Evolutionary conservation across 2,888 invertebrate genomes (phyloP), one percentile per base, ranked within the genome.

Genomic region (Crepidodera aurea): DNA sequence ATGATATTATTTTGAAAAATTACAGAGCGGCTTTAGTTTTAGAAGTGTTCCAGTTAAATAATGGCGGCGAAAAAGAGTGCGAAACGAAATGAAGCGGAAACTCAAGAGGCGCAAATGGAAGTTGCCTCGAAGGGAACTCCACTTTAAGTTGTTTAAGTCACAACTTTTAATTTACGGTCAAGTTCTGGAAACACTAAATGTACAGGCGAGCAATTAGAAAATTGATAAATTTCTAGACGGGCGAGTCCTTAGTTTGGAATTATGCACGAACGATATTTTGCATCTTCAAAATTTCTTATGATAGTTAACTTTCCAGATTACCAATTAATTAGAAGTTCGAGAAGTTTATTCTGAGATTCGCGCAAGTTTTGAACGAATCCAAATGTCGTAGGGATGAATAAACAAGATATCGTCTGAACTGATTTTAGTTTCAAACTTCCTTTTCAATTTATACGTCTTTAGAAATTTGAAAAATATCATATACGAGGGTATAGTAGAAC

Each of bases 151-250:
- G 66, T 70, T 70, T 66, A 71, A 72, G 71, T 71, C 71, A 66
- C 74, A 73, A 73, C 70, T 74, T 74, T 73, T 71, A 74, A 74
- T 74, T 74, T 73, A 74, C 72, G 74, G 72, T 72, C 73, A 72
- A 73, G 65, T 72, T 68, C 69, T 65, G 66, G 71, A 70, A 71
- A 71, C 70, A 71, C 68, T 69, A 67, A 72, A 70, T 69, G 66
- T 69, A 71, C 71, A 67, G 69, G 61, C 53, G 67, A 64, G 71
- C 73, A 74, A 74, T 74, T 73, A 73, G 71, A 72, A 71, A 73
- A 73, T 73, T 71, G 71, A 73, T 68, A 68, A 65, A 63, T 67
- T 57, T n/a, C 32, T 42, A 48, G 50, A 56, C 44, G 53, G 40
- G 48, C 54, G 51, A 61, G 46, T 63, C 61, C 53, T 25, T 6